Conservation (phyloP, 2,113 vertebrate species). For the Capra hircus region DNA sequence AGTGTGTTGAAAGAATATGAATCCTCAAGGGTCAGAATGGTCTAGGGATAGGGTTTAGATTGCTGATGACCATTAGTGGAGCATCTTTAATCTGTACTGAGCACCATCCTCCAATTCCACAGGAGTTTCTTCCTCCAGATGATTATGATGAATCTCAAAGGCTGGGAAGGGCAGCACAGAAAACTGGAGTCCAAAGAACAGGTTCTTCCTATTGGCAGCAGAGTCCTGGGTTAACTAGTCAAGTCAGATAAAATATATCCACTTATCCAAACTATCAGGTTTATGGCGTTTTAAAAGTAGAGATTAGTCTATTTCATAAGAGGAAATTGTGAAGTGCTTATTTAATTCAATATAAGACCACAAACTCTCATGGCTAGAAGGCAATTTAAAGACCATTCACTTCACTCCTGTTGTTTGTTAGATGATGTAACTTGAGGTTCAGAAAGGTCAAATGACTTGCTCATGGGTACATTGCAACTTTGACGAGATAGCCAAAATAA, state of each 20-base stretch:
- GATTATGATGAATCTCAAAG: background rate
- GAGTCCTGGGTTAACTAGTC: background rate
- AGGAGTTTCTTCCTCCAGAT: background rate
- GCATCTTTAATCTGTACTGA: background rate
- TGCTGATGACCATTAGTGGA: background rate
- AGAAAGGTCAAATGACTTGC: background rate
- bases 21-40: background rate
- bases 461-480: background rate
- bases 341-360: background rate
- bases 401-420: background rate
- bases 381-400: background rate
- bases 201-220: background rate
- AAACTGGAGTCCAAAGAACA: background rate
- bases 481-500: slow-evolving; percentile 8
- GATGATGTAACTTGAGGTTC: background rate
- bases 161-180: background rate
- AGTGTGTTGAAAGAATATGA: background rate
- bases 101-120: background rate
- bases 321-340: background rate
- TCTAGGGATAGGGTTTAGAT: background rate
- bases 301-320: background rate
- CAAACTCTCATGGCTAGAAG: background rate
- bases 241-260: background rate
- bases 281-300: background rate
- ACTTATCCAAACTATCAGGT: background rate